Evolutionary conservation across 2,113 vertebrate genomes (phyloP).

Genomic region (Psittacara wagleri): DNA sequence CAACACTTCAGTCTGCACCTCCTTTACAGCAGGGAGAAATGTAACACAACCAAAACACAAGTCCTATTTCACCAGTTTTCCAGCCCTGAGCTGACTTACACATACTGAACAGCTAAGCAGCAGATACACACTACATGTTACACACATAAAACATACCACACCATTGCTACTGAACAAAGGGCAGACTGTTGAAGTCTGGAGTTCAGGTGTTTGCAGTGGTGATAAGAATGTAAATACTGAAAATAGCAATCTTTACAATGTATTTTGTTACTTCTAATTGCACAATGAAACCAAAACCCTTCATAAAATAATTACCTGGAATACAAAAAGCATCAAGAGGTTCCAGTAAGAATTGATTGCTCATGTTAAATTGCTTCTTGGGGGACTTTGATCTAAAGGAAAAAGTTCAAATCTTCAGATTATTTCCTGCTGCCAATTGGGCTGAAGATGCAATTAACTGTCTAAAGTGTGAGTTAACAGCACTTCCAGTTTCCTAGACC

Average conservation of each 20-base stretch:
- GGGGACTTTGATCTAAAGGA: background rate
- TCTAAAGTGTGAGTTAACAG: background rate
- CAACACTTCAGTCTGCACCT: background rate
- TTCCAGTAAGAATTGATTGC: background rate
- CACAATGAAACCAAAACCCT: background rate
- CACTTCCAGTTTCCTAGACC: background rate
- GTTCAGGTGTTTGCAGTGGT: background rate
- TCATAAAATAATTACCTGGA: background rate
- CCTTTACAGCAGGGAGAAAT: background rate
- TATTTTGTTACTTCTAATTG: background rate
- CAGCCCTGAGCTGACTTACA: background rate
- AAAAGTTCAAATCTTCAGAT: background rate
- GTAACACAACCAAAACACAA: background rate
- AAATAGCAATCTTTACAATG: background rate
- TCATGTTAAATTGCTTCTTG: background rate
- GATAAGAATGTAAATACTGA: background rate
- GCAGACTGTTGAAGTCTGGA: background rate
- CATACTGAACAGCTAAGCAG: background rate
- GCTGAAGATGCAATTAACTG: background rate
- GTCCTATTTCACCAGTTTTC: background rate
- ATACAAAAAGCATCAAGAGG: background rate
- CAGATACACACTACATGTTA: background rate
- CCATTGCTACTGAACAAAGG: background rate
- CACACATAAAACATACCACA: rapidly evolving
- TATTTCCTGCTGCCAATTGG: background rate